Conservation (phyloP, 1,140 invertebrate genomes). For the Drosophila pachea region DNA sequence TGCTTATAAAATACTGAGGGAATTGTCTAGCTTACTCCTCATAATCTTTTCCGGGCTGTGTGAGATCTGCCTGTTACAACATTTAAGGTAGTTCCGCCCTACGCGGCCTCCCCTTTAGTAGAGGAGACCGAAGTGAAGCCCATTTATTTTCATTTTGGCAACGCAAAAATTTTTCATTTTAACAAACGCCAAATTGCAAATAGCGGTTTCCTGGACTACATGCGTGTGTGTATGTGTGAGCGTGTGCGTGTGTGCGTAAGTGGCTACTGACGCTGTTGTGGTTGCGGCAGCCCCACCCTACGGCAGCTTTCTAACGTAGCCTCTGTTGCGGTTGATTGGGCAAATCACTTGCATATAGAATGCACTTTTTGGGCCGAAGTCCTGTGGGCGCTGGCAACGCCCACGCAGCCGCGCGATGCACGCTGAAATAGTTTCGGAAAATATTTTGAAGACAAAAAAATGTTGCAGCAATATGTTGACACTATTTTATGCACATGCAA, state of each 20-base stretch:
- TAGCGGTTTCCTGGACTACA: slow-evolving; percentile 16
- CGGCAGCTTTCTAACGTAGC: slow-evolving; percentile 13
- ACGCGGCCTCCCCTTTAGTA: background rate
- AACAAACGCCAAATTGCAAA: slow-evolving; percentile 47
- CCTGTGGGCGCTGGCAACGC: slow-evolving; percentile 2
- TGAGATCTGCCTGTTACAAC: no score
- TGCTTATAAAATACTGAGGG: no score
- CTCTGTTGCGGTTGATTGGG: slow-evolving; percentile 57
- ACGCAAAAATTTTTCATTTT: slow-evolving; percentile 44
- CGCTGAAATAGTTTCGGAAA: slow-evolving; percentile 28
- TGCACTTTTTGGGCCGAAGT: slow-evolving; percentile 42
- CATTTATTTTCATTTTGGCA: slow-evolving; percentile 62
- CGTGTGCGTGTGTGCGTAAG: slow-evolving; percentile 1
- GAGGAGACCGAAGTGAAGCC: slow-evolving; percentile 20
- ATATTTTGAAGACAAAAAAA: slow-evolving; percentile 36
- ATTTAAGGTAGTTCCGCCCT: no score
- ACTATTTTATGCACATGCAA: slow-evolving; percentile 5
- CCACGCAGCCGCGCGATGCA: slow-evolving; percentile 1
- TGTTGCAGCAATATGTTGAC: slow-evolving; percentile 20
- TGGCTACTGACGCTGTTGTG: slow-evolving; percentile 6
- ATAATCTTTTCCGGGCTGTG: no score
- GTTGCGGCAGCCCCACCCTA: slow-evolving; percentile 8
- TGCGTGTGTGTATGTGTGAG: background rate
- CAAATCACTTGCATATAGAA: slow-evolving; percentile 57
- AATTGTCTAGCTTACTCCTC: no score